Evolutionary conservation across 1,140 invertebrate species (phyloP).

Genomic region (Aphaenogaster ashmeadi): DNA sequence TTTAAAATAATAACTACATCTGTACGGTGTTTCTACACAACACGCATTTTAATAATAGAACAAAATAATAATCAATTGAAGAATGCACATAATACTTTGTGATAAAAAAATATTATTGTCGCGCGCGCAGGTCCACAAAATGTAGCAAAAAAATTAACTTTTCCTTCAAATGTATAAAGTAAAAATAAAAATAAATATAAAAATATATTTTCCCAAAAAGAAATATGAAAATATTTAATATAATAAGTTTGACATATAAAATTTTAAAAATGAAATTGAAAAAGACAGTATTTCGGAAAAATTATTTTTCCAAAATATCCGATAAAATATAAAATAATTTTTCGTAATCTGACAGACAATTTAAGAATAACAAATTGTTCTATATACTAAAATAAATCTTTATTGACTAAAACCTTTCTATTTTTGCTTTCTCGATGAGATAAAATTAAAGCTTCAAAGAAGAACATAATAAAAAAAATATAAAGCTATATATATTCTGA

Average conservation of each 20-base stretch:
- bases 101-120: not conserved
- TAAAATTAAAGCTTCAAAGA: constrained; percentile 2
- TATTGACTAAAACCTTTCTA: not conserved
- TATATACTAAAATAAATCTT: constrained; percentile 23
- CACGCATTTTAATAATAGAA: not conserved
- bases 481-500: not conserved
- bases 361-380: constrained; percentile 10
- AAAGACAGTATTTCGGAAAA: not conserved
- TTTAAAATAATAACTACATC: not conserved
- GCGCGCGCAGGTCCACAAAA: not conserved
- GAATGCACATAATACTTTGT: not conserved
- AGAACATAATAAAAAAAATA: not conserved
- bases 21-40: not conserved
- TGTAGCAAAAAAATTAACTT: not conserved
- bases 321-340: no score
- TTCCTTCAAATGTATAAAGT: not conserved
- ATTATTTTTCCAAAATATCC: not conserved
- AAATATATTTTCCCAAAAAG: not conserved
- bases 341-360: not conserved
- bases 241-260: not conserved
- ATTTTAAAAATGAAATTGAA: not conserved
- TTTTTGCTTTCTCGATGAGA: not conserved
- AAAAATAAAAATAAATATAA: not conserved
- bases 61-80: not conserved
- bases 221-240: not conserved